Evolutionary conservation across 1,140 invertebrate genomes (phyloP), one percentile per base, ranked within the genome.

Genomic region (Drosophila leontia): DNA sequence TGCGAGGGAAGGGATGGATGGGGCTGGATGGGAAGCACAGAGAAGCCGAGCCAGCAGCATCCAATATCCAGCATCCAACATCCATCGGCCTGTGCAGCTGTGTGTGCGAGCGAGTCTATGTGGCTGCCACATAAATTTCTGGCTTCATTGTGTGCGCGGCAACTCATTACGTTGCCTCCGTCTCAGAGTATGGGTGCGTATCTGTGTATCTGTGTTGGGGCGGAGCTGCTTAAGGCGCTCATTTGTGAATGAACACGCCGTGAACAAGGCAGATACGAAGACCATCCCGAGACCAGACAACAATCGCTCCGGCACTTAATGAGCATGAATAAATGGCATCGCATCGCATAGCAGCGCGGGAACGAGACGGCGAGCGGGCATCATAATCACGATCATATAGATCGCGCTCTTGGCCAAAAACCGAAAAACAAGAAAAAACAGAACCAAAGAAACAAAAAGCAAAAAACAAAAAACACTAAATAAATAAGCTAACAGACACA

Each of bases 141-240:
- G 67, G 57, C 61, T 60, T 85, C 67, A 56, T 34, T 78, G 72
- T 78, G 60, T 85, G 62, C 62, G 74, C 62, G 29, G 45, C 62
- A 62, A 67, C 82, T 82, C 82, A 86, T 86, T 82, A 87, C 80
- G 65, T 71, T 56, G 53, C 53, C 53, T 8, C 53, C 7, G 3
- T 44, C 48, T 44, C 45, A n/a, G 19, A 17, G 58, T 63, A 51
- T 48, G 34, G 47, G 32, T 34, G 45, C 41, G 55, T 62, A 48
- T 80, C 44, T 70, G 63, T 79, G 64, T 90, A 57, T 74, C 60
- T 70, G 45, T 70, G 72, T 91, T 91, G 87, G 87, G 87, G 87
- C 87, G 87, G 87, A 91, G 87, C 87, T 91, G 87, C 87, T 91
- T 91, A 79, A 88, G 87, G 87, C 87, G 78, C 87, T 91, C 87